Evolutionary conservation across 2,888 invertebrate species (phyloP).

Genomic region (Xestoiulus laeticollis): DNA sequence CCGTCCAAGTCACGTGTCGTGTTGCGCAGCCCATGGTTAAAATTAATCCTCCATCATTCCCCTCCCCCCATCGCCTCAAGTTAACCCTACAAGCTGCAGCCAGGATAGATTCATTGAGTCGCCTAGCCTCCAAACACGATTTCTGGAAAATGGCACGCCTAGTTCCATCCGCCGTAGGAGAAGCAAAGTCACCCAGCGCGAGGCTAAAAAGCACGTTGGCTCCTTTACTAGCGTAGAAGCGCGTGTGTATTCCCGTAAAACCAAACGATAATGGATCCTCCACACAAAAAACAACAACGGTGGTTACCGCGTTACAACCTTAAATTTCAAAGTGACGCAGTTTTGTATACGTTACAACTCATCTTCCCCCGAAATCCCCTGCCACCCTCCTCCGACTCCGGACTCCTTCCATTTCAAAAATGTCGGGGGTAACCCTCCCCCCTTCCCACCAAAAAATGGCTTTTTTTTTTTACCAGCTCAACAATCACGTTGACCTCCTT

Average conservation of each 20-base stretch:
- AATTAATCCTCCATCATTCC: too few species aligned
- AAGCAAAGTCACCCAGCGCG: too few species aligned
- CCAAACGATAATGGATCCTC: neutral
- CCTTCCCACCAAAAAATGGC: neutral
- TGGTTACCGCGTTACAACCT: neutral
- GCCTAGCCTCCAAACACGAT: neutral
- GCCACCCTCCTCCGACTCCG: neutral
- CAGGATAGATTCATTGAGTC: neutral
- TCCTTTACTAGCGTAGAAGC: neutral
- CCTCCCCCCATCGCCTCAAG: too few species aligned
- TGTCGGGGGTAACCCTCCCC: neutral
- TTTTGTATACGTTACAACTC: neutral
- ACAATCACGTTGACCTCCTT: constrained; percentile 28
- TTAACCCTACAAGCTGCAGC: neutral
- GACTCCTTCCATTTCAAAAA: neutral
- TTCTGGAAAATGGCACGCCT: neutral
- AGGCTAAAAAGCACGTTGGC: neutral
- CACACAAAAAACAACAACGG: neutral
- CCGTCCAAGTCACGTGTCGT: too few species aligned
- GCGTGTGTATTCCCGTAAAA: neutral
- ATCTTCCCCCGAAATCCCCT: neutral
- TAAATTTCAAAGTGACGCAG: neutral
- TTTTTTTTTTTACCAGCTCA: neutral
- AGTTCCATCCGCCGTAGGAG: neutral
- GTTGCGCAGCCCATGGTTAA: too few species aligned